Evolutionary conservation across 2,797 vertebrate species (phyloP), one percentile per base, ranked within the genome.

Genomic region (Masticophis lateralis): DNA sequence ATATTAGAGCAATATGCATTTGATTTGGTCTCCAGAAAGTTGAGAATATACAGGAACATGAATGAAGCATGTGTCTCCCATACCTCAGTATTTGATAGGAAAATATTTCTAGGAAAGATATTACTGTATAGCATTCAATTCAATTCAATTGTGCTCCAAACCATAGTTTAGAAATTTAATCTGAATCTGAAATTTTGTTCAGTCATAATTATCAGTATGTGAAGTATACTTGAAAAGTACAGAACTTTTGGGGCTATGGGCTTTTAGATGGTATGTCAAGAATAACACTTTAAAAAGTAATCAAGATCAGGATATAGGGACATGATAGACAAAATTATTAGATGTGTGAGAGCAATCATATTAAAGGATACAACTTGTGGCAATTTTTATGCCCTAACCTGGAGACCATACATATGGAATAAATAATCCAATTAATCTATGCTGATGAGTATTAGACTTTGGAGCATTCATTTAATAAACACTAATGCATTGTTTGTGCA

Each of bases 401-500:
- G 27, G 28, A 7, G 12, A 5, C n/a, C 88, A 92, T 86, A 14
- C 43, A 28, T 16, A 91, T 7, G 4, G 6, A 18, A 22, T 63
- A 53, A 53, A 32, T 6, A n/a, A 28, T 47, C 12, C 13, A 56
- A 86, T 91, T 4, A 91, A 47, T 43, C 32, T 51, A 22, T 66
- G 53, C 2, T 66, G n/a, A 56, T 16, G n/a, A 66, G 25, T 27
- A 6, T 87, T 87, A 92, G 37, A 91, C 86, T 95, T 90, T 79
- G 11, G 28, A 14, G 47, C 18, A 2, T 37, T 61, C 27, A n/a
- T 57, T 66, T 90, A 61, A 90, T 92, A 25, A 59, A 91, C 20
- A 5, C 57, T 87, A 32, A 66, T 63, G n/a, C 79, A 51, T 95
- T 93, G 60, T 28, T 95, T 93, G 87, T 88, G 87, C 57, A 94